Evolutionary conservation across 1,140 invertebrate genomes (phyloP).

Genomic region (Hypsibius dujardini): DNA sequence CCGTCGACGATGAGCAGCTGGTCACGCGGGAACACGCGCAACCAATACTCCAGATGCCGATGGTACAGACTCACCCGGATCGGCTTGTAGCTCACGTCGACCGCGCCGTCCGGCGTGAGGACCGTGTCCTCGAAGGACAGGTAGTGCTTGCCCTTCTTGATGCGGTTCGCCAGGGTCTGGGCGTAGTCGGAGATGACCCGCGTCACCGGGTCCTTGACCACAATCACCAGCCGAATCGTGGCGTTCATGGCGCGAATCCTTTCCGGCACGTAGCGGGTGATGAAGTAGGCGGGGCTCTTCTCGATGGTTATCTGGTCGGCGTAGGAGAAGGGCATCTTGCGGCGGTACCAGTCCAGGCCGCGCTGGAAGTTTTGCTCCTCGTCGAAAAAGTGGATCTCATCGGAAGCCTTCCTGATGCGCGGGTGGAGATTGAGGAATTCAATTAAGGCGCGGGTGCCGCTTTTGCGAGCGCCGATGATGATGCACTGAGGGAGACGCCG

Average conservation of each 20-base stretch:
- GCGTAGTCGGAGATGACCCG: slow-evolving; percentile 80
- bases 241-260: slow-evolving; percentile 70
- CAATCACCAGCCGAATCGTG: slow-evolving; percentile 61
- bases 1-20: slow-evolving; percentile 77
- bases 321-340: slow-evolving; percentile 65
- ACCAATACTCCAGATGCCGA: slow-evolving; percentile 61
- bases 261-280: slow-evolving; percentile 63
- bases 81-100: slow-evolving; percentile 28
- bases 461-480: slow-evolving; percentile 78
- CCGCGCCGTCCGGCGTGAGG: slow-evolving; percentile 43
- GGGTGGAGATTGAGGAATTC: slow-evolving; percentile 78
- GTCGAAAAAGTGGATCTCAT: slow-evolving; percentile 75
- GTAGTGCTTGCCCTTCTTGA: slow-evolving; percentile 38
- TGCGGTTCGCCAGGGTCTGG: slow-evolving; percentile 51
- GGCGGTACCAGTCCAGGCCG: slow-evolving; percentile 36
- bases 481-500: slow-evolving; percentile 61
- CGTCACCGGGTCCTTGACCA: slow-evolving; percentile 77
- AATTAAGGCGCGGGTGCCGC: slow-evolving; percentile 64
- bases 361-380: slow-evolving; percentile 31
- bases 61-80: slow-evolving; percentile 70
- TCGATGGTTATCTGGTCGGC: slow-evolving; percentile 78
- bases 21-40: slow-evolving; percentile 58
- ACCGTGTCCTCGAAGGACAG: slow-evolving; percentile 56
- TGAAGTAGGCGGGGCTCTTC: slow-evolving; percentile 83
- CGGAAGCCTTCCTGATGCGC: slow-evolving; percentile 60